phyloP scores from a whole-genome alignment of 2,888 invertebrate species.

The Nomada hirtipes region DNA sequence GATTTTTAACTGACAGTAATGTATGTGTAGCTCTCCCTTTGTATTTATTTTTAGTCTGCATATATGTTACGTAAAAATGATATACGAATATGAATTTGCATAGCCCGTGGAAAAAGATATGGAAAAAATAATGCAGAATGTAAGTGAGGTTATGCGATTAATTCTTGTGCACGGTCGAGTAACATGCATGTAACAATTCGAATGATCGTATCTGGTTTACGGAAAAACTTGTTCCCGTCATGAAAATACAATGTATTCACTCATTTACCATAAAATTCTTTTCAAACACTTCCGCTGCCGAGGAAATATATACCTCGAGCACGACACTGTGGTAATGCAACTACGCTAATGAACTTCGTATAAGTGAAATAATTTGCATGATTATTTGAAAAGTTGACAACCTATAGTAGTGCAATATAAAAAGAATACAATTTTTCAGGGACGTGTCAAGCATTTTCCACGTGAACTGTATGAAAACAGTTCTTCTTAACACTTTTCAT shows the following conservation, averaged over 20 bases:
- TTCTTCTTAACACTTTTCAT: slow-evolving; percentile 19
- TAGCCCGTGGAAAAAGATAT: not conserved
- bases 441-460: not conserved
- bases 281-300: slow-evolving; percentile 30
- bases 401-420: not conserved
- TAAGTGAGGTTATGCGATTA: slow-evolving; percentile 68
- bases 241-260: not conserved
- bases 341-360: slow-evolving; percentile 62
- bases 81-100: slow-evolving; percentile 5
- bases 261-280: slow-evolving; percentile 64
- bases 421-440: slow-evolving; percentile 2
- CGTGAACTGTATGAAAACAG: not conserved
- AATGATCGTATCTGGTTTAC: not conserved
- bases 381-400: not conserved
- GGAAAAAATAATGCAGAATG: slow-evolving; percentile 14
- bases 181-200: slow-evolving; percentile 34
- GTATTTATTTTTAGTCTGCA: not conserved
- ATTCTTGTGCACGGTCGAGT: slow-evolving; percentile 17
- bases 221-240: not conserved
- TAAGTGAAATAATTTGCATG: not conserved
- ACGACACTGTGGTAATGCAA: slow-evolving; percentile 56
- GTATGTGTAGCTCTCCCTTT: not conserved
- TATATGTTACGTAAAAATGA: slow-evolving; percentile 31
- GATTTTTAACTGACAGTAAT: slow-evolving; percentile 1
- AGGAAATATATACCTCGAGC: slow-evolving; percentile 46